These are phyloP conservation scores for Acomys russatus DNA, from an alignment of 2,797 vertebrate genomes.

Conservation along the genomic window DNA sequence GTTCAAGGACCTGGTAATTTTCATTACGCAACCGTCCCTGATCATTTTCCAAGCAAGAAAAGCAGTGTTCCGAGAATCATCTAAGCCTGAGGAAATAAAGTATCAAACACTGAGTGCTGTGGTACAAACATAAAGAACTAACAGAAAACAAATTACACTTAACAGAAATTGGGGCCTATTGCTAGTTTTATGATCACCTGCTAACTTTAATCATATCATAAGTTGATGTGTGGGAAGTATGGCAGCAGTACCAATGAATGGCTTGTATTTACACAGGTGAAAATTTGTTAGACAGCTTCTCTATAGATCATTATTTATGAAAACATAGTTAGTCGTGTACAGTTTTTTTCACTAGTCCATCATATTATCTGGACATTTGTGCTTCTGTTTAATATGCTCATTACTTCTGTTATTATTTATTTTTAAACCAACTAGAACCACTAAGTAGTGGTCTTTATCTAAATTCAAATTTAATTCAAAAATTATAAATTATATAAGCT, in stretches of 20 bases:
- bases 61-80: constrained; percentile 96
- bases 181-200: constrained; percentile 31
- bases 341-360: constrained; percentile 24
- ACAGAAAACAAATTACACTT: background rate
- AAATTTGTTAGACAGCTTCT: background rate
- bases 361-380: constrained; percentile 1
- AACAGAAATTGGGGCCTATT: background rate
- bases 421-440: constrained; percentile 56
- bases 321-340: constrained; percentile 1
- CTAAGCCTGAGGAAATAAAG: constrained; percentile 90
- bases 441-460: constrained; percentile 41
- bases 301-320: background rate
- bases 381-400: background rate
- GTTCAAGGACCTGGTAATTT: constrained; percentile 92
- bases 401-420: constrained; percentile 24
- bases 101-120: constrained; percentile 24
- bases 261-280: constrained; percentile 16
- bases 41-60: constrained; percentile 94
- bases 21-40: constrained; percentile 95
- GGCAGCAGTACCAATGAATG: constrained; percentile 15
- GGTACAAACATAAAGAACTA: constrained; percentile 20
- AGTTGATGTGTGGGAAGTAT: constrained; percentile 1
- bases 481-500: constrained; percentile 45
- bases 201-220: constrained; percentile 42
- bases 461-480: constrained; percentile 57